These are phyloP conservation scores for Garrulus glandarius DNA, from an alignment of 2,797 vertebrate genomes.

Conservation along the genomic window DNA sequence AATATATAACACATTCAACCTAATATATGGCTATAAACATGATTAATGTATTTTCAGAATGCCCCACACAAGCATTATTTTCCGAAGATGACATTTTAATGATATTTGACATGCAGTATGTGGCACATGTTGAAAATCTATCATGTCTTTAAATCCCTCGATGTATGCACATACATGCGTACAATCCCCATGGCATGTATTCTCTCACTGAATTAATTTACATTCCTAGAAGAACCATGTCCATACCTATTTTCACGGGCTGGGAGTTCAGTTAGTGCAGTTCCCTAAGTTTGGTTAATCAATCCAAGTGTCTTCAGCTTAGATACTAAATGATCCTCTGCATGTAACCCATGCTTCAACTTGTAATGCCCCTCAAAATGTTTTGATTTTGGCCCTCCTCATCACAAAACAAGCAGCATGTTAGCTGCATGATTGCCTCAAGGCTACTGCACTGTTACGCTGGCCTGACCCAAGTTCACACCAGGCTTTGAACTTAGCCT, in stretches of 20 bases:
- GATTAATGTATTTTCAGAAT: conserved; percentile 8
- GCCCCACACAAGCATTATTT: conserved; percentile 14
- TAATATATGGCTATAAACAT: conserved; percentile 15
- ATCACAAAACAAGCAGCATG: neutral
- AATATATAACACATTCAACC: conserved; percentile 5
- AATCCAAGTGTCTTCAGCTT: neutral
- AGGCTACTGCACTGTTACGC: neutral
- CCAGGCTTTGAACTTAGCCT: neutral
- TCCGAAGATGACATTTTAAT: neutral
- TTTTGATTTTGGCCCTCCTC: neutral
- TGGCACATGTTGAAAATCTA: conserved; percentile 10
- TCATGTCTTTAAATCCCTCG: neutral
- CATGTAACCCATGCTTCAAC: neutral
- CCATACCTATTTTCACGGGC: neutral
- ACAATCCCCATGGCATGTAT: neutral
- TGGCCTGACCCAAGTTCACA: neutral
- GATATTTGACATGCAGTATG: neutral
- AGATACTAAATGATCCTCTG: neutral
- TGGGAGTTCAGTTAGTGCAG: neutral
- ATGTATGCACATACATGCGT: neutral
- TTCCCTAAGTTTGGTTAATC: neutral
- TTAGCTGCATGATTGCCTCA: neutral
- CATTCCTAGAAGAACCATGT: neutral
- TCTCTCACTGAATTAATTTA: neutral
- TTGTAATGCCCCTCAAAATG: neutral